These are phyloP conservation scores for Benitochromis conjunctus DNA, from an alignment of 2,113 vertebrate species.

Conservation along the genomic window DNA sequence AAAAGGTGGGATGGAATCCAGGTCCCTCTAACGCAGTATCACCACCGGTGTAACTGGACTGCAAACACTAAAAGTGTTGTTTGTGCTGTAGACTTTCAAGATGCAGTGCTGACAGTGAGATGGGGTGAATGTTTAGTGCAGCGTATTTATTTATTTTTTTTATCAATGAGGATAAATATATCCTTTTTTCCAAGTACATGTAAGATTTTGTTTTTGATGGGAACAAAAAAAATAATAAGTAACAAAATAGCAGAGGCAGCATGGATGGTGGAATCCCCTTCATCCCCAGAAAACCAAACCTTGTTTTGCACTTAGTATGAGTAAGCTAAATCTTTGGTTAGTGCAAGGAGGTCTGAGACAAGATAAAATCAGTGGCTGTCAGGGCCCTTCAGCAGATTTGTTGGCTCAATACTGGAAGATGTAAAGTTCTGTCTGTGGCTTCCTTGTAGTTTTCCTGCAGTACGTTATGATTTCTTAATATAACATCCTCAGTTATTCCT, in stretches of 20 bases:
- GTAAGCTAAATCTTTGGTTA: neutral
- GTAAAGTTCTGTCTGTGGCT: neutral
- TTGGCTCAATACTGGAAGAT: slow-evolving; percentile 36
- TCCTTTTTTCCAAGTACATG: fast-evolving
- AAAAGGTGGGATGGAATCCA: neutral
- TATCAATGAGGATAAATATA: neutral
- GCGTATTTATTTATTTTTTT: neutral
- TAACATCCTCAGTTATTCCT: neutral
- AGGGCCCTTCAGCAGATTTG: slow-evolving; percentile 9
- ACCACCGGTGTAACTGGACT: neutral
- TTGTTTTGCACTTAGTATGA: neutral
- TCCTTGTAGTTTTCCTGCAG: neutral
- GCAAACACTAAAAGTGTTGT: neutral
- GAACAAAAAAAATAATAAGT: no score
- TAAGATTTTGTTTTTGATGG: neutral
- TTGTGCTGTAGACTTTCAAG: neutral
- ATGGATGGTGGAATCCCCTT: neutral
- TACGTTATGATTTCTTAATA: neutral
- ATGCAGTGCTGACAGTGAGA: neutral
- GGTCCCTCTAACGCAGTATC: neutral
- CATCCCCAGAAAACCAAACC: neutral
- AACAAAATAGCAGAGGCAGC: neutral
- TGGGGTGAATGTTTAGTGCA: neutral
- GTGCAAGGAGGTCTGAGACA: neutral
- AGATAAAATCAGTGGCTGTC: slow-evolving; percentile 22